Conservation (phyloP, 2,113 vertebrate species). For the Anguilla rostrata region DNA sequence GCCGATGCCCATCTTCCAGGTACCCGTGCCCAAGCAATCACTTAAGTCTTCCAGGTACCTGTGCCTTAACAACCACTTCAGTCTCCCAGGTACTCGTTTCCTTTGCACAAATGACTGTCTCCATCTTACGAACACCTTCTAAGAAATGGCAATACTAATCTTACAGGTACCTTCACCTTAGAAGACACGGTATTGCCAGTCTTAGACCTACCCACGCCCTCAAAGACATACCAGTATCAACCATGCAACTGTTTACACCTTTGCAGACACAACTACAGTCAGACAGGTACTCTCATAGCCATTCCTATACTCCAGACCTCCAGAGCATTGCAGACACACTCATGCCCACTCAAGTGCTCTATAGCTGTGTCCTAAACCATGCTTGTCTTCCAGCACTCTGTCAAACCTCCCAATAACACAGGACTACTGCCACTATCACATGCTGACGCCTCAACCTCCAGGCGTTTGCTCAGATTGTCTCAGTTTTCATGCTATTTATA, state of each 20-base stretch:
- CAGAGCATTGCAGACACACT: neutral
- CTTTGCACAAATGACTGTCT: too few relatives aligned
- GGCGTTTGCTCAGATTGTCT: neutral
- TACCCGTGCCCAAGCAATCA: neutral
- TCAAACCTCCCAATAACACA: neutral
- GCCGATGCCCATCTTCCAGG: slow-evolving; percentile 54
- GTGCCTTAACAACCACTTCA: too few relatives aligned
- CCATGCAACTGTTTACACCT: neutral
- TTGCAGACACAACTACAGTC: neutral
- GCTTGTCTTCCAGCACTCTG: neutral
- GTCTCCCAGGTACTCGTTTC: too few relatives aligned
- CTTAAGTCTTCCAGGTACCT: neutral
- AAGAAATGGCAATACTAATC: neutral
- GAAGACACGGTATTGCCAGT: too few relatives aligned
- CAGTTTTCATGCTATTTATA: neutral
- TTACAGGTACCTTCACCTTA: too few relatives aligned
- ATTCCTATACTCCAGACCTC: slow-evolving; percentile 56
- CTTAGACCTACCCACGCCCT: neutral
- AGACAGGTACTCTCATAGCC: neutral
- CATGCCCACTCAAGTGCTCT: neutral
- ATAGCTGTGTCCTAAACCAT: neutral
- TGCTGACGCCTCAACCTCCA: neutral
- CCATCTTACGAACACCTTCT: neutral
- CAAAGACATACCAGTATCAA: neutral
- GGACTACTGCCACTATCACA: neutral